Evolutionary conservation across 2,113 vertebrate species (phyloP), one percentile per base, ranked within the genome.

Genomic region (Triplophysa dalaica): DNA sequence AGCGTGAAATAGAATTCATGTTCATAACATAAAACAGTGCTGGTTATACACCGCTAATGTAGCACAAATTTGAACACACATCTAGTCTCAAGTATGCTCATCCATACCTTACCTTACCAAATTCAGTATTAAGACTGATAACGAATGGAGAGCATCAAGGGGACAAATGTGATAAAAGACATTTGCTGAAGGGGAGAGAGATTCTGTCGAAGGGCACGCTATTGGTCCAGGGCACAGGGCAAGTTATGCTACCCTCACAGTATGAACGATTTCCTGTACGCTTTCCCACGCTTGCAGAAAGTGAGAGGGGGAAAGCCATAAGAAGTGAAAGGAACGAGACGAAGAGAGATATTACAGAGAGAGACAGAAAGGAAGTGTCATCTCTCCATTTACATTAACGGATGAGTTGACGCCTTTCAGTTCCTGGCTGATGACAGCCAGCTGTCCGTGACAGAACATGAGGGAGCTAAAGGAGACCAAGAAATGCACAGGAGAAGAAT

Each of bases 361-460:
- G 60, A 67, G 70, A 77, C n/a, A 45, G 58, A 80, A 70, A 38
- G 70, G 80, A 70, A 83, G 85, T 86, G 82, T 85, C 82, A 87
- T 87, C 81, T 68, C 84, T 83, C 48, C 66, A 83, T 90, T 90
- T 89, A 88, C 78, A 84, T 81, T 83, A 74, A 87, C 58, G 75
- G 85, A 75, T 50, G 70, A 67, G 65, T 70, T 69, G 83, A 85
- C 77, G 41, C 77, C 83, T 85, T 79, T 52, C 70, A 81, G 67
- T 75, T 79, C 75, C 80, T 77, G 56, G 38, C 77, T 85, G 89
- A 91, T 56, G 69, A 85, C 85, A 75, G 85, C 80, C 89, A 91
- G 88, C 87, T 90, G 90, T 82, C 82, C 77, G 41, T 62, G 17
- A 78, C 11, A 69, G 68, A 63, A 72, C 48, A 58, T 62, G 21